Evolutionary conservation across 2,113 vertebrate species (phyloP).

Genomic region (Malurus elegans): DNA sequence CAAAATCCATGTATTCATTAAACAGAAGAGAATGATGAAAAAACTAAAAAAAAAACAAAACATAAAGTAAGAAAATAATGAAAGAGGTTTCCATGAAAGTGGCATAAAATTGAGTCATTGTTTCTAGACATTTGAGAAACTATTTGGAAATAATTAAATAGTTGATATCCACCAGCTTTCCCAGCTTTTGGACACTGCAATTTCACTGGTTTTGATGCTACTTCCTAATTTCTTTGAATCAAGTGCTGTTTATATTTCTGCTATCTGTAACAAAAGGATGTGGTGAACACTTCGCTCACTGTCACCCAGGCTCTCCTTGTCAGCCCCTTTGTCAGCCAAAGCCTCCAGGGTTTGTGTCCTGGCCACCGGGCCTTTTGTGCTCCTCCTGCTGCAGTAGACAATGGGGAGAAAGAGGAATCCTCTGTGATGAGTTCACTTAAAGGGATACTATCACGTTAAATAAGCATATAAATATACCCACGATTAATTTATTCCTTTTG

Average conservation of each 20-base stretch:
- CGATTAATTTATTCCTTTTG: not conserved
- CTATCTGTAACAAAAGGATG: not conserved
- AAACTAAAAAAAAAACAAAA: not conserved
- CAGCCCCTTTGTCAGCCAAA: not conserved
- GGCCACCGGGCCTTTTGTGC: slow-evolving; percentile 16
- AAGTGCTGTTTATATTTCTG: not conserved
- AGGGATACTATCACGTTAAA: not conserved
- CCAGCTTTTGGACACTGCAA: not conserved
- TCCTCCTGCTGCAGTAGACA: not conserved
- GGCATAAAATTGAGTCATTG: slow-evolving; percentile 42
- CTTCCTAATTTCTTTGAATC: not conserved
- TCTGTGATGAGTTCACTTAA: slow-evolving; percentile 41
- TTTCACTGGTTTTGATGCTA: not conserved
- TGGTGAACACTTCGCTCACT: not conserved
- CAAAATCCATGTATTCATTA: slow-evolving; percentile 53
- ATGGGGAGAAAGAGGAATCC: slow-evolving; percentile 2
- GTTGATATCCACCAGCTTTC: slow-evolving; percentile 14
- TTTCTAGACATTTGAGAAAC: slow-evolving; percentile 27
- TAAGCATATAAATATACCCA: not conserved
- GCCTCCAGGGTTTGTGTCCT: slow-evolving; percentile 30
- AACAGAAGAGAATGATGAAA: slow-evolving; percentile 33
- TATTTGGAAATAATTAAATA: slow-evolving; percentile 64
- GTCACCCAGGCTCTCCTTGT: not conserved
- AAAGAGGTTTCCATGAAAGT: slow-evolving; percentile 49
- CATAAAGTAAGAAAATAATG: slow-evolving; percentile 37